Conservation (phyloP, 2,113 vertebrate species). For the Panthera leo region DNA sequence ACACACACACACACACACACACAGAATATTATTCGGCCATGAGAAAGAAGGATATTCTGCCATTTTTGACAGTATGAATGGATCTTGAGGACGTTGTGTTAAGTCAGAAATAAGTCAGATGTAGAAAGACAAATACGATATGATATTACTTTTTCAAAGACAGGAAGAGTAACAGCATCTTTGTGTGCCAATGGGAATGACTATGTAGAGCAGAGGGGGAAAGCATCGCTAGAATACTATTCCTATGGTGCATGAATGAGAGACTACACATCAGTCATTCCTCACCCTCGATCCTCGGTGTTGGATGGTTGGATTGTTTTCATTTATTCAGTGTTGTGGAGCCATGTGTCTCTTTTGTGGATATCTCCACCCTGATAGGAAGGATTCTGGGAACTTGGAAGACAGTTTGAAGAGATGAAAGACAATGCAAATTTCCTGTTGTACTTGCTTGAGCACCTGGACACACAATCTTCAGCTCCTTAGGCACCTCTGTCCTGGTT, state of each 20-base stretch:
- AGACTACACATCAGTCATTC: fast-evolving
- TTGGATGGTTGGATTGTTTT: neutral
- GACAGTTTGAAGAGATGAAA: neutral
- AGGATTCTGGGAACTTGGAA: neutral
- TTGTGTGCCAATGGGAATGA: neutral
- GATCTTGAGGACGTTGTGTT: neutral
- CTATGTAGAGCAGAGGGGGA: no score
- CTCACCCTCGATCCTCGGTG: neutral
- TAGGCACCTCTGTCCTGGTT: neutral
- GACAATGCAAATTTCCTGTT: neutral
- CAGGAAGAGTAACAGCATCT: neutral
- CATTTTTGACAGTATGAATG: neutral
- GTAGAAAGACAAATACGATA: neutral
- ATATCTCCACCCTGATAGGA: neutral
- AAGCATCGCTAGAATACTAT: neutral
- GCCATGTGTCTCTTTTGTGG: neutral
- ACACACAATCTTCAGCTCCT: neutral
- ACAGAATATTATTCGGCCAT: neutral
- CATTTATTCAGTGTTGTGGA: neutral
- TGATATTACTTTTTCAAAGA: neutral
- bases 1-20: no score
- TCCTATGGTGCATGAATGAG: neutral
- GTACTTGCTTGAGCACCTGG: neutral
- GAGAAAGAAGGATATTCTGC: neutral
- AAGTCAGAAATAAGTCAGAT: neutral